A percentile compares a stretch with the other conserved stretches of the same genome.
Conservation (phyloP, 2,888 invertebrate species). For the Cordylochernes scorpioides region DNA sequence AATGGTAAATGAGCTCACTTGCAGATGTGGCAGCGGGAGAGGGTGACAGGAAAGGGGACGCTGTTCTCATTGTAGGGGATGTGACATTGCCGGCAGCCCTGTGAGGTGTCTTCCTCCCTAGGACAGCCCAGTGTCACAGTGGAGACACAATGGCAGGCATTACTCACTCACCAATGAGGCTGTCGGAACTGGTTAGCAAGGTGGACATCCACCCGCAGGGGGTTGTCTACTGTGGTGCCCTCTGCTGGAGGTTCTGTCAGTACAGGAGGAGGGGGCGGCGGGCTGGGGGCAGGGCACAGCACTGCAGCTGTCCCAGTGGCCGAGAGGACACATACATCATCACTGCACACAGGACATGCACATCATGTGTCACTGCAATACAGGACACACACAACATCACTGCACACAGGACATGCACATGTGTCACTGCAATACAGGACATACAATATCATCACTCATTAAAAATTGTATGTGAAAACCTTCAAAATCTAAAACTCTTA, state of each 20-base stretch:
- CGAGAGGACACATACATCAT: conserved; percentile 77
- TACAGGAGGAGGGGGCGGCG: conserved; percentile 8
- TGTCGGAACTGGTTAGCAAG: conserved; percentile 8
- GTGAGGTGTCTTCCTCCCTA: no score
- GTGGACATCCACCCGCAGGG: conserved; percentile 11
- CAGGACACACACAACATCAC: no score
- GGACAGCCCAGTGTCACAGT: no score
- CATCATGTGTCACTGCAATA: conserved; percentile 3
- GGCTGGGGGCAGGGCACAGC: conserved; percentile 17
- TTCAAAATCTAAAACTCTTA: no score
- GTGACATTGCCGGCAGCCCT: conserved; percentile 37
- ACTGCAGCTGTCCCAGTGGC: conserved; percentile 81
- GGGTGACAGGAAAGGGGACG: conserved; percentile 42
- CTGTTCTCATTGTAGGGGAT: conserved; percentile 50
- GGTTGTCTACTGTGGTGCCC: conserved; percentile 8
- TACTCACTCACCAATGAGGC: no score
- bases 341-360: conserved; percentile 32
- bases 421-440: no score
- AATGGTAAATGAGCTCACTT: conserved; percentile 25
- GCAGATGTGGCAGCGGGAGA: conserved; percentile 43
- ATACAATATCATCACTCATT: no score
- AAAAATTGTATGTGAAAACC: no score
- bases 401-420: no score
- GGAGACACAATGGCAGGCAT: no score
- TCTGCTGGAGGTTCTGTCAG: conserved; percentile 4